Conservation (phyloP, 2,797 vertebrate genomes). For the Tenualosa thibaudeaui region DNA sequence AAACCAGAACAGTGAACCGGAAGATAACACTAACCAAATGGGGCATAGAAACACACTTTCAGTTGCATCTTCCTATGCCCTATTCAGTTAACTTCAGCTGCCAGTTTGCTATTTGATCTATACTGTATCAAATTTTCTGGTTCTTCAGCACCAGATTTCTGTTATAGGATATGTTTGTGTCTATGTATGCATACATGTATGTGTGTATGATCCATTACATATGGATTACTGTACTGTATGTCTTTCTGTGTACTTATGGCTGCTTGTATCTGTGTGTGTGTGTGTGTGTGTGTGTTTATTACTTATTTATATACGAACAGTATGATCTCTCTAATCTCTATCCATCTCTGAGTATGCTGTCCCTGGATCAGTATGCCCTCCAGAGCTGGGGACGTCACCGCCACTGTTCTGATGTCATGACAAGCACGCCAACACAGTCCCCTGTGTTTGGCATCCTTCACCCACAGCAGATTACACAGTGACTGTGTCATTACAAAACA, state of each 20-base stretch:
- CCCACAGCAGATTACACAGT: background rate
- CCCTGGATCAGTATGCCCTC: background rate
- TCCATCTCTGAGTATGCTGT: background rate
- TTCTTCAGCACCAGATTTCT: no score
- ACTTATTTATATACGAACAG: background rate
- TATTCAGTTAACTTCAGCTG: no score
- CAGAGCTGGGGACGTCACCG: background rate
- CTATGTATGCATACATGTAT: no score
- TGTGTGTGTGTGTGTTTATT: background rate
- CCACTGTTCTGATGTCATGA: background rate
- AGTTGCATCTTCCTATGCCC: no score
- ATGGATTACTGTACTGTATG: background rate
- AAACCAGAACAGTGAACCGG: no score
- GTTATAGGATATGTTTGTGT: no score
- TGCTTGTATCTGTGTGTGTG: background rate
- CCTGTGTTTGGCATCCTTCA: background rate
- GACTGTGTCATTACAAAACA: conserved; percentile 6
- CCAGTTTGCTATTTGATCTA: no score
- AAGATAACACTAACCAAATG: no score
- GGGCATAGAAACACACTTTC: no score
- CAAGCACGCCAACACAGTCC: background rate
- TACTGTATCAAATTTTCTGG: no score
- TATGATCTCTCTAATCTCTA: background rate
- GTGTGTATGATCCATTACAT: no score
- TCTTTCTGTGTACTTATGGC: background rate